A percentile compares a stretch with the other conserved stretches of the same genome.
Evolutionary conservation across 2,113 vertebrate genomes (phyloP).

Genomic region (Manacus vitellinus): DNA sequence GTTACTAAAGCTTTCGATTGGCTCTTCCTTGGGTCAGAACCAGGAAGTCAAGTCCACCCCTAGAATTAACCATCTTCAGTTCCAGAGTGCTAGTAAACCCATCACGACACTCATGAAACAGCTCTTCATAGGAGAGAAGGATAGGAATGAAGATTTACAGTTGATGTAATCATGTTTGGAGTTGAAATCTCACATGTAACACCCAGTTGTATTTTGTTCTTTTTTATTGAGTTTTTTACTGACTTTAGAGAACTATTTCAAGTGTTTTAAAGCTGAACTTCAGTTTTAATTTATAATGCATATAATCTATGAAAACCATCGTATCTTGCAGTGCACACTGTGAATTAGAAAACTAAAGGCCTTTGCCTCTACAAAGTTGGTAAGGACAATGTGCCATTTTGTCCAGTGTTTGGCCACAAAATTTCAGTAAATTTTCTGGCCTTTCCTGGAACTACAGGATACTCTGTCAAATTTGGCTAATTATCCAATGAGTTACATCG

Average conservation of each 20-base stretch:
- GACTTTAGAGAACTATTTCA: neutral
- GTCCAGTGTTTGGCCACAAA: neutral
- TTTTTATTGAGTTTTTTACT: neutral
- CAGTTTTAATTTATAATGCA: neutral
- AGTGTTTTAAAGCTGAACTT: neutral
- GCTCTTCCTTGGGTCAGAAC: no score
- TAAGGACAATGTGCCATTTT: neutral
- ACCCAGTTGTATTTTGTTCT: neutral
- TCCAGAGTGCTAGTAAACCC: no score
- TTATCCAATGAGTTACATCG: neutral
- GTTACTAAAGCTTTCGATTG: no score
- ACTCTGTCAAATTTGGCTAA: neutral
- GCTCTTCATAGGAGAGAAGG: no score
- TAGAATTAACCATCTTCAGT: no score
- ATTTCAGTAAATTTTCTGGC: neutral
- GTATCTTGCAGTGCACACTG: no score
- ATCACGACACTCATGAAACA: neutral
- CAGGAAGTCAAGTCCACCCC: no score
- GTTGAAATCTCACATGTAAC: neutral
- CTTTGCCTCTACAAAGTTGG: neutral
- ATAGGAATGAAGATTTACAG: neutral
- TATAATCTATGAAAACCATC: rapidly evolving
- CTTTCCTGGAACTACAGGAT: neutral
- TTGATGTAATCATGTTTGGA: neutral
- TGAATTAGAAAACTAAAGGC: neutral